phyloP scores from a whole-genome alignment of 2,113 vertebrate genomes.

The Triplophysa dalaica region DNA sequence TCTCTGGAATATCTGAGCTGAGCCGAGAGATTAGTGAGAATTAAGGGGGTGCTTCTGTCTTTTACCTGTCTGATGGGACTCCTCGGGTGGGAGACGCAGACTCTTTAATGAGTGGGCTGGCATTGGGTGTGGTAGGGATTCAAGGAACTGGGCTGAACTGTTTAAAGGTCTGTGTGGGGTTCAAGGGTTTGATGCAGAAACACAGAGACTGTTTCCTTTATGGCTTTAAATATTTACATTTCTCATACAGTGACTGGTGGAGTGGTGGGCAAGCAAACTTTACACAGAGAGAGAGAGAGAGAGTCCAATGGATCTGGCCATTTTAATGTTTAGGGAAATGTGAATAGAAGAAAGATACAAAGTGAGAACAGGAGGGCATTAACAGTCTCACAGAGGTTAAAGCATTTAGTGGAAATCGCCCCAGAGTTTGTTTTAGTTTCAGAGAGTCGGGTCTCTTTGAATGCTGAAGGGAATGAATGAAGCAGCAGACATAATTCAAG shows the following conservation, averaged over 20 bases:
- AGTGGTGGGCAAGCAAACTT: slow-evolving; percentile 39
- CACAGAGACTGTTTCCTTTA: slow-evolving; percentile 58
- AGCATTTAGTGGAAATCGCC: slow-evolving; percentile 57
- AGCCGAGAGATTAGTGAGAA: slow-evolving; percentile 45
- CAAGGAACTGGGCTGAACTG: slow-evolving; percentile 6
- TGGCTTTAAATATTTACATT: slow-evolving; percentile 68
- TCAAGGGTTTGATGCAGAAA: slow-evolving; percentile 42
- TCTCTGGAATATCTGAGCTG: slow-evolving; percentile 34
- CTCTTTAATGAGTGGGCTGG: slow-evolving; percentile 55
- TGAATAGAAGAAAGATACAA: slow-evolving; percentile 15
- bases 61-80: slow-evolving; percentile 38
- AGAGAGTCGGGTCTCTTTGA: slow-evolving; percentile 47
- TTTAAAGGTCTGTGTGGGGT: slow-evolving; percentile 38
- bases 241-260: slow-evolving; percentile 41
- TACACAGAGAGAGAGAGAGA: slow-evolving; percentile 20
- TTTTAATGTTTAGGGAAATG: slow-evolving; percentile 3
- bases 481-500: slow-evolving; percentile 46
- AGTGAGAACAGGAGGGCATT: slow-evolving; percentile 30
- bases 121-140: slow-evolving; percentile 27
- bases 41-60: slow-evolving; percentile 28
- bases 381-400: slow-evolving; percentile 51
- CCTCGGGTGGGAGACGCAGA: slow-evolving; percentile 36
- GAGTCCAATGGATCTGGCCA: slow-evolving; percentile 1
- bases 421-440: slow-evolving; percentile 61
- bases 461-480: slow-evolving; percentile 1